phyloP scores from a whole-genome alignment of 2,797 vertebrate genomes.

The Chelmon rostratus region DNA sequence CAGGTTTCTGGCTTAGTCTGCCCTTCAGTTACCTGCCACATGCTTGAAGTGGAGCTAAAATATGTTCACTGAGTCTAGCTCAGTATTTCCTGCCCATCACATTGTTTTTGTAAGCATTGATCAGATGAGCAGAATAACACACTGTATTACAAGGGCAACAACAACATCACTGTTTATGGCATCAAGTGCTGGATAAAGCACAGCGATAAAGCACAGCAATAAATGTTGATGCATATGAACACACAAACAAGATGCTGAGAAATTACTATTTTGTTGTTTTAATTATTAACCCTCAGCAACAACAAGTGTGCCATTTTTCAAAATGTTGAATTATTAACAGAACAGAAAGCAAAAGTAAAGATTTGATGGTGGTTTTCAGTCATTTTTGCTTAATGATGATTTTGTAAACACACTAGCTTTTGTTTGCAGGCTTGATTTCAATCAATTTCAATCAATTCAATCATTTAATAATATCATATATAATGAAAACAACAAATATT shows the following conservation, averaged over 20 bases:
- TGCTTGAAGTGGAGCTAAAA: not conserved
- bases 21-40: not conserved
- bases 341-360: not conserved
- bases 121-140: not conserved
- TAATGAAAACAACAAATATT: not conserved
- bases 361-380: not conserved
- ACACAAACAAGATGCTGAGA: constrained; percentile 3
- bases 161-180: not conserved
- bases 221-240: not conserved
- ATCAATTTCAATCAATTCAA: no score
- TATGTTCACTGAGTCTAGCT: not conserved
- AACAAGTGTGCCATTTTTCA: constrained; percentile 7
- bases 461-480: constrained; percentile 4
- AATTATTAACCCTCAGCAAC: not conserved
- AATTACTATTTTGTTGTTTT: not conserved
- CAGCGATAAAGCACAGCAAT: not conserved
- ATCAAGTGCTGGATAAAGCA: not conserved
- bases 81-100: not conserved
- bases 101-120: not conserved
- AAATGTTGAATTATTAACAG: constrained; percentile 15
- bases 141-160: not conserved
- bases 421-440: constrained; percentile 16
- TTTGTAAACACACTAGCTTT: not conserved
- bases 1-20: not conserved
- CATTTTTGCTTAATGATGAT: constrained; percentile 3